phyloP scores from a whole-genome alignment of 2,797 vertebrate genomes.

The Artibeus jamaicensis region DNA sequence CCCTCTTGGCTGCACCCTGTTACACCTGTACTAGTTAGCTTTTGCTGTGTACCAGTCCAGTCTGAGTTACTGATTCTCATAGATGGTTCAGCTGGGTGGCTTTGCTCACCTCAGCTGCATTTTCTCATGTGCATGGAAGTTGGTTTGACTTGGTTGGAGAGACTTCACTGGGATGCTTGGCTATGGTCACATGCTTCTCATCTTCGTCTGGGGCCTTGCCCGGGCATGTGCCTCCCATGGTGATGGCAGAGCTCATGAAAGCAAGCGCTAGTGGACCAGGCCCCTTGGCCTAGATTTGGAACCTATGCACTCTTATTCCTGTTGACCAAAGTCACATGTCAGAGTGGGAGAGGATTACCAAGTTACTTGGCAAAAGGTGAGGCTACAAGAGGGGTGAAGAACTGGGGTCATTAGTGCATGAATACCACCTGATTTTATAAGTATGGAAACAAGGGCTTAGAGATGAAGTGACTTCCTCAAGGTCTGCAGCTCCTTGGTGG shows the following conservation, averaged over 20 bases:
- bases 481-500: neutral
- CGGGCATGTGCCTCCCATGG: neutral
- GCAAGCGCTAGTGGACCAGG: too few relatives aligned
- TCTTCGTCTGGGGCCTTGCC: neutral
- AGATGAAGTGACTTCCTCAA: neutral
- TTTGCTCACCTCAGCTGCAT: neutral
- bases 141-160: neutral
- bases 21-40: neutral
- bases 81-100: neutral
- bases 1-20: too few relatives aligned
- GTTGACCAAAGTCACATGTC: neutral
- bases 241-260: neutral
- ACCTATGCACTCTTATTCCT: neutral
- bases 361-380: neutral
- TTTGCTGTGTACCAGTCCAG: neutral
- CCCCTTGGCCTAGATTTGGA: neutral
- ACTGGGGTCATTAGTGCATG: accelerated
- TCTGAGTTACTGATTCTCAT: neutral
- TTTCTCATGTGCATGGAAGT: neutral
- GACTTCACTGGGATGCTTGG: neutral
- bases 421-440: neutral
- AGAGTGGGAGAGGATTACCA: neutral
- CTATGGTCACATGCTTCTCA: neutral
- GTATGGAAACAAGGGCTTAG: neutral
- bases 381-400: neutral